Evolutionary conservation across 2,113 vertebrate genomes (phyloP).

Genomic region (Numenius arquata): DNA sequence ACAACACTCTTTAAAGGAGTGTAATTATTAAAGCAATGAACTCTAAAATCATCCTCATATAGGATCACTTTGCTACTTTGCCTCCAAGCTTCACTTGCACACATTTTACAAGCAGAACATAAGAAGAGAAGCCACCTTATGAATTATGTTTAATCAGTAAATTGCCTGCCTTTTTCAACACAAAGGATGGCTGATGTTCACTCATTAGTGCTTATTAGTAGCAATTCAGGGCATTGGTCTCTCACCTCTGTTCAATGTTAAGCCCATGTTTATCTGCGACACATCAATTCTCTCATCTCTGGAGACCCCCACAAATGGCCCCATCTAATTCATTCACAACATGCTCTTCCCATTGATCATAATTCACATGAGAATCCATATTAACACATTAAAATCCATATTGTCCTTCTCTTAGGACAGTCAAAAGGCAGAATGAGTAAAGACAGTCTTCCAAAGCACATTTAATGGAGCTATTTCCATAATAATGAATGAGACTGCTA

Average conservation of each 20-base stretch:
- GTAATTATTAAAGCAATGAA: not conserved
- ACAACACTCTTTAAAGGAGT: not conserved
- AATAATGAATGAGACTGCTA: not conserved
- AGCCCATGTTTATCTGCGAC: not conserved
- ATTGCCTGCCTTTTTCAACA: conserved; percentile 4
- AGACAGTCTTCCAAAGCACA: not conserved
- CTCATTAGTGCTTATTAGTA: conserved; percentile 25
- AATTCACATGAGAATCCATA: not conserved
- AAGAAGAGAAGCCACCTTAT: not conserved
- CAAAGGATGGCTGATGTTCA: not conserved
- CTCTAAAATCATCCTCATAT: not conserved
- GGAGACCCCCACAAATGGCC: not conserved
- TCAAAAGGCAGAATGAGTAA: not conserved
- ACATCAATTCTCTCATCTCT: not conserved
- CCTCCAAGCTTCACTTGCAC: not conserved
- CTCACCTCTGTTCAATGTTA: not conserved
- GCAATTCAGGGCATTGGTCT: not conserved
- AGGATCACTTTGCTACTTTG: not conserved
- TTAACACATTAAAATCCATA: too few relatives aligned
- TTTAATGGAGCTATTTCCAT: not conserved
- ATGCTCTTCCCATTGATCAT: not conserved
- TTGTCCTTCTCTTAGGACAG: not conserved
- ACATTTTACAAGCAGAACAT: not conserved
- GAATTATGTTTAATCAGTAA: conserved; percentile 12
- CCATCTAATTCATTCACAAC: not conserved